Conservation (phyloP, 2,797 vertebrate genomes). For the Dallia pectoralis region DNA sequence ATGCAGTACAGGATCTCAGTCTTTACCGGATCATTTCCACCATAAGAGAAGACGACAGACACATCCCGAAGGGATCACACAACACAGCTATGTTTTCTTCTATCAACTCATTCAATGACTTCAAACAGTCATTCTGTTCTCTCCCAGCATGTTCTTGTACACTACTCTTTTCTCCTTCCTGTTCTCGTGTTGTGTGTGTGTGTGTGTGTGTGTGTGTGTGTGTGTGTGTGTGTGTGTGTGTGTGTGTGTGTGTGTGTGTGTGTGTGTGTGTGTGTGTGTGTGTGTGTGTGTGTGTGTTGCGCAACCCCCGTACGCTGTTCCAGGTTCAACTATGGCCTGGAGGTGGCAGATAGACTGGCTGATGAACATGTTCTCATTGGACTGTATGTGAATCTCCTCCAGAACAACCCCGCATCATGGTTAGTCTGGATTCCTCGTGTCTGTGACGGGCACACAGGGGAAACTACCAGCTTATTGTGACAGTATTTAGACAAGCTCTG, state of each 20-base stretch:
- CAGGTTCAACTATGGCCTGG: slow-evolving; percentile 97
- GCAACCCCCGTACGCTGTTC: slow-evolving; percentile 73
- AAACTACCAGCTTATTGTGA: slow-evolving; percentile 25
- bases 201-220: slow-evolving; percentile 55
- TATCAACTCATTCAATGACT: slow-evolving; percentile 61
- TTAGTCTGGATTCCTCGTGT: slow-evolving; percentile 78
- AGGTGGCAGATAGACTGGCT: slow-evolving; percentile 97
- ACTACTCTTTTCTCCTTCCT: slow-evolving; percentile 21
- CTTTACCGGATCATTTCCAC: not conserved
- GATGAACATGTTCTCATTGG: slow-evolving; percentile 99
- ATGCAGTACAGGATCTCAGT: not conserved
- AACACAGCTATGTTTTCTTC: slow-evolving; percentile 55
- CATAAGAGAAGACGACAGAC: not conserved
- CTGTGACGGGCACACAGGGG: slow-evolving; percentile 27
- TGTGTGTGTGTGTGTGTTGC: slow-evolving; percentile 64
- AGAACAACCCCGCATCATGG: slow-evolving; percentile 91
- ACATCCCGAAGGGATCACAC: not conserved
- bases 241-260: slow-evolving; percentile 55
- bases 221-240: slow-evolving; percentile 59
- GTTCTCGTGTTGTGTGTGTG: slow-evolving; percentile 63
- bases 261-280: slow-evolving; percentile 59
- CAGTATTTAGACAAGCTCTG: not conserved
- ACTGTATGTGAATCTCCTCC: slow-evolving; percentile 95
- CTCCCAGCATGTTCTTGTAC: slow-evolving; percentile 44
- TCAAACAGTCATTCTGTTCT: slow-evolving; percentile 56